These are phyloP conservation scores for Podabrus alpinus DNA, from an alignment of 2,888 invertebrate genomes.

Conservation along the genomic window DNA sequence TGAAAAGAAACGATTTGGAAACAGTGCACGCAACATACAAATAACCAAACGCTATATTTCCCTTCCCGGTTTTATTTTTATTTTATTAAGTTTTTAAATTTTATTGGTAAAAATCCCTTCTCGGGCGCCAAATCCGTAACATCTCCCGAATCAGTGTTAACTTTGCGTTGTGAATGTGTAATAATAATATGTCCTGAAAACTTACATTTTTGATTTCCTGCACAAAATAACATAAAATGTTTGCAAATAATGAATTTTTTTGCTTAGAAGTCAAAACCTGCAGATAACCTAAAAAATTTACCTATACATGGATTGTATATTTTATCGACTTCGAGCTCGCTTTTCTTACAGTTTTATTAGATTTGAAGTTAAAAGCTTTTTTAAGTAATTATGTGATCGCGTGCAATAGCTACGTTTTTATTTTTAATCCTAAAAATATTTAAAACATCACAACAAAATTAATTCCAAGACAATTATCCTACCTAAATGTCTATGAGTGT, in stretches of 20 bases:
- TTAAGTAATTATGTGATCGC: neutral
- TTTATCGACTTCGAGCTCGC: neutral
- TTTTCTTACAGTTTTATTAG: neutral
- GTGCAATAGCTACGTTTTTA: neutral
- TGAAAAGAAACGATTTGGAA: neutral
- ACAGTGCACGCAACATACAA: neutral
- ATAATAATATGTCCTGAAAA: neutral
- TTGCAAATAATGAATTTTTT: neutral
- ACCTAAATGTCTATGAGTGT: neutral
- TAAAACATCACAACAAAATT: neutral
- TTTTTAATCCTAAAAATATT: neutral
- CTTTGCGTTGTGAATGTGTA: neutral
- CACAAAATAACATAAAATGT: neutral
- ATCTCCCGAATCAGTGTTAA: neutral
- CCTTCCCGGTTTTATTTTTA: neutral
- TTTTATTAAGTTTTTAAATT: neutral
- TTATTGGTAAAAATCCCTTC: neutral
- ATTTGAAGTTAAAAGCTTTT: neutral
- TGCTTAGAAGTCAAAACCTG: neutral
- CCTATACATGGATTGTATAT: neutral
- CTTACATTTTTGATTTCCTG: neutral
- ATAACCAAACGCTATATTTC: neutral
- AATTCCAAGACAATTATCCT: neutral
- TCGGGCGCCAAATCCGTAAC: neutral
- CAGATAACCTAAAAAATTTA: neutral